Base-by-base conservation (phyloP, 1,140 invertebrate genomes). In the Drosophila tristis region DNA sequence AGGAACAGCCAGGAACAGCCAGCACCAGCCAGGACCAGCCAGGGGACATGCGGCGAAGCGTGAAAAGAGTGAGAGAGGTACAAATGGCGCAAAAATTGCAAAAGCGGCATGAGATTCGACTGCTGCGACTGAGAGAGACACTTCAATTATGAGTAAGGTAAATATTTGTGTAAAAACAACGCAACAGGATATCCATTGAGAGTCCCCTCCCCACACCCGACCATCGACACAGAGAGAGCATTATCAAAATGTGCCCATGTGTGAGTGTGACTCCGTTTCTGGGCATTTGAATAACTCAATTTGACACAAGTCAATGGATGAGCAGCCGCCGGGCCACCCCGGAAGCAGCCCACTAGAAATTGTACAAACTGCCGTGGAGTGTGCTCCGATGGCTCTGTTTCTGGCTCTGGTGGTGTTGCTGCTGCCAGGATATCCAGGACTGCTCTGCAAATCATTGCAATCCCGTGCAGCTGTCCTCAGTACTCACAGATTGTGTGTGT, bases 131-230 rank as follows among this genome's bases (percentile, higher is more conserved):
- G 11, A 11, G 35, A 39, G 35, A 39, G 82, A 86, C 82, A 87
- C 82, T 86, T 86, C 82, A 86, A 87, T 90, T 90, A 90, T 90
- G 81, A 78, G 78, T 78, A 81, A 81, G 82, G 89, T 90, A 90
- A 90, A 90, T 90, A 90, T 90, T 90, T 76, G 63, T 86, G 80
- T 90, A 74, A 86, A 87, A 90, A 90, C 89, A 90, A 90, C 89
- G 89, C 89, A 89, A 90, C 89, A 90, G 89, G 89, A 90, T 80
- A 90, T 87, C 89, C 81, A 90, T 90, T 84, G 75, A 78, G 72
- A 74, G 72, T 78, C 78, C 80, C 74, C 16, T 16, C 16, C 16
- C 16, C 16, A 16, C 16, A 16, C 20, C 54, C 9, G 31, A 35
- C 31, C 48, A 35, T 1, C 7, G 31, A 31, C 16, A 16, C 0